A percentile compares a stretch with the other conserved stretches of the same genome.
Evolutionary conservation across 2,797 vertebrate genomes (phyloP).

Genomic region (Schizopygopsis pylzovi): DNA sequence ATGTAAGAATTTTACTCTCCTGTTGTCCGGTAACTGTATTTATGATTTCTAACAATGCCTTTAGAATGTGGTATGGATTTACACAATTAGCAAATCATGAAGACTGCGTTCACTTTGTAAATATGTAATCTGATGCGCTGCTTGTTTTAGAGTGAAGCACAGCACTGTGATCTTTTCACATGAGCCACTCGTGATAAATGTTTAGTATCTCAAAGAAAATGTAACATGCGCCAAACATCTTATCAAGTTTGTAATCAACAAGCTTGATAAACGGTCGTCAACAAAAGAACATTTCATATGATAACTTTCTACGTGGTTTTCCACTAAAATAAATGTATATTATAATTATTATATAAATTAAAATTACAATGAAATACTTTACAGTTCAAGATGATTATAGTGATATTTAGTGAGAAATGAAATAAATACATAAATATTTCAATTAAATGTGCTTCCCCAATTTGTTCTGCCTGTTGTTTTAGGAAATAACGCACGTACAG

Average conservation of each 20-base stretch:
- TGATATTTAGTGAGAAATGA: neutral
- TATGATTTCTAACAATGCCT: neutral
- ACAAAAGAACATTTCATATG: neutral
- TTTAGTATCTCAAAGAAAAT: neutral
- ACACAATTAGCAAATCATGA: neutral
- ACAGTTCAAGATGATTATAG: neutral
- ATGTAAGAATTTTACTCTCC: too few relatives aligned
- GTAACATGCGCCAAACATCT: neutral
- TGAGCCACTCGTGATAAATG: neutral
- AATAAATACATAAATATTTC: neutral
- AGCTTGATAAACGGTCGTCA: neutral
- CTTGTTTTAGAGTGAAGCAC: neutral
- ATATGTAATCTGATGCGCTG: neutral
- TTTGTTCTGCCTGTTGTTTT: neutral
- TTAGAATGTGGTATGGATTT: neutral
- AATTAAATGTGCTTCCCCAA: neutral
- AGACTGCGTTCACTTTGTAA: neutral
- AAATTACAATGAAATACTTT: neutral
- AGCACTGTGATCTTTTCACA: neutral
- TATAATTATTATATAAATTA: neutral
- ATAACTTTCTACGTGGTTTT: neutral
- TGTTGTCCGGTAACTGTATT: neutral
- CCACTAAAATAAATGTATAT: neutral
- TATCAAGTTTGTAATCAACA: neutral
- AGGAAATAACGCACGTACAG: neutral